phyloP scores from a whole-genome alignment of 2,113 vertebrate genomes.

The Abramis brama region DNA sequence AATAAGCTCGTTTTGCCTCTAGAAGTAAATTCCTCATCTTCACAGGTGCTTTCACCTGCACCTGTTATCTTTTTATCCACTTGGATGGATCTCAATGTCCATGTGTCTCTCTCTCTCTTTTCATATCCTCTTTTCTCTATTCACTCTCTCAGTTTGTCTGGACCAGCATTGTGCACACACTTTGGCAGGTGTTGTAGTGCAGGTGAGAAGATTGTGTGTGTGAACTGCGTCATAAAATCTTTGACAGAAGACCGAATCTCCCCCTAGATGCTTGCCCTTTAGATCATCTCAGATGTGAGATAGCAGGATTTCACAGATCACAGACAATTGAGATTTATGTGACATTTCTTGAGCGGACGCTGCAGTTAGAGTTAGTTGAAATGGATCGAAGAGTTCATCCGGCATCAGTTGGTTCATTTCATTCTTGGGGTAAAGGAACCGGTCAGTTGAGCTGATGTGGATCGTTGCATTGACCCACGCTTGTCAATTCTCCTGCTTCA shows the following conservation, averaged over 20 bases:
- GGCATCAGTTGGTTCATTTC: background rate
- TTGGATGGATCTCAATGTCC: conserved; percentile 26
- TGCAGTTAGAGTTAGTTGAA: background rate
- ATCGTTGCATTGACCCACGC: background rate
- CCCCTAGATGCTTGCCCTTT: conserved; percentile 19
- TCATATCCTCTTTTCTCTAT: conserved; percentile 8
- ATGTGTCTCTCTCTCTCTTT: background rate
- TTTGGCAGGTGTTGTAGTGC: background rate
- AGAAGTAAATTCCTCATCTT: conserved; percentile 18
- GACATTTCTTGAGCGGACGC: background rate
- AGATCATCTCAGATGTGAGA: conserved; percentile 28
- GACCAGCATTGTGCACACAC: background rate
- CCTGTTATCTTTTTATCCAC: conserved; percentile 36
- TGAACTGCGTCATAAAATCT: background rate
- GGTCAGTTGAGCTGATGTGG: background rate
- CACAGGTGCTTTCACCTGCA: conserved; percentile 29
- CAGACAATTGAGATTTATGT: conserved; percentile 11
- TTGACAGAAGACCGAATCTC: conserved; percentile 4
- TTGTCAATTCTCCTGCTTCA: no score
- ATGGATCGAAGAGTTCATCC: background rate
- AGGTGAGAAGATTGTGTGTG: conserved; percentile 14
- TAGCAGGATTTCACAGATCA: background rate
- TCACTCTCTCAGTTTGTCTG: background rate
- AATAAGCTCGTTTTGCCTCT: conserved; percentile 17
- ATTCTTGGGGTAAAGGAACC: background rate